These are phyloP conservation scores for Gastracanthus pulcherrimus DNA, from an alignment of 2,888 invertebrate species.

Conservation along the genomic window DNA sequence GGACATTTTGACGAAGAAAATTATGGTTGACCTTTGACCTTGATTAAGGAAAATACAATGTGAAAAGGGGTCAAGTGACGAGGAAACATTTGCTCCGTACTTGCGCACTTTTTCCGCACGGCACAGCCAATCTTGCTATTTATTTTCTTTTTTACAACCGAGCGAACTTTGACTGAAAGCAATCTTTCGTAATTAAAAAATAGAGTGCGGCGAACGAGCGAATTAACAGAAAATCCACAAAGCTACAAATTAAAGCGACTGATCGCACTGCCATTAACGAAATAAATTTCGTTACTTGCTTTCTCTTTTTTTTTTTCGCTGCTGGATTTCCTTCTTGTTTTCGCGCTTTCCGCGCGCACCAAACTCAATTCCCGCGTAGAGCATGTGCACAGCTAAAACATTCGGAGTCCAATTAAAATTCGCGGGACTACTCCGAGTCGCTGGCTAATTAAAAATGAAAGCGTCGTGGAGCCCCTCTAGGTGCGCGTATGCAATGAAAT, in stretches of 20 bases:
- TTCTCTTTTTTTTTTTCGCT: too few relatives aligned
- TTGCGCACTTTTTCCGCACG: too few relatives aligned
- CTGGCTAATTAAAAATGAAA: conserved; percentile 1
- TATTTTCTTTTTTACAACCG: too few relatives aligned
- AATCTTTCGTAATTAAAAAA: conserved; percentile 1
- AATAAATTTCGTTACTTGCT: neutral
- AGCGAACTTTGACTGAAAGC: too few relatives aligned
- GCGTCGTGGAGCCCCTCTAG: neutral
- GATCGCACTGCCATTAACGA: neutral
- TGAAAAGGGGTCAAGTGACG: neutral
- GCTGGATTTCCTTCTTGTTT: neutral
- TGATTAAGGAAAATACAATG: neutral
- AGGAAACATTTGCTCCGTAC: too few relatives aligned
- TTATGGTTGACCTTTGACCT: neutral
- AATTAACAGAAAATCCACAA: too few relatives aligned
- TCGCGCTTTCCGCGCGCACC: neutral
- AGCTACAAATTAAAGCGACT: neutral
- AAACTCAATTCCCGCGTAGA: neutral
- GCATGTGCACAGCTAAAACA: too few relatives aligned
- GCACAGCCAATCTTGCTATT: too few relatives aligned
- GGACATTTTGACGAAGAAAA: too few relatives aligned
- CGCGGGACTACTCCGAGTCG: neutral
- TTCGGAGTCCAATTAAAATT: conserved; percentile 1
- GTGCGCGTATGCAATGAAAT: neutral
- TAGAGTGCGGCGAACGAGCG: too few relatives aligned